Evolutionary conservation across 2,888 invertebrate genomes (phyloP), one percentile per base, ranked within the genome.

Genomic region (Caenorhabditis sp.): DNA sequence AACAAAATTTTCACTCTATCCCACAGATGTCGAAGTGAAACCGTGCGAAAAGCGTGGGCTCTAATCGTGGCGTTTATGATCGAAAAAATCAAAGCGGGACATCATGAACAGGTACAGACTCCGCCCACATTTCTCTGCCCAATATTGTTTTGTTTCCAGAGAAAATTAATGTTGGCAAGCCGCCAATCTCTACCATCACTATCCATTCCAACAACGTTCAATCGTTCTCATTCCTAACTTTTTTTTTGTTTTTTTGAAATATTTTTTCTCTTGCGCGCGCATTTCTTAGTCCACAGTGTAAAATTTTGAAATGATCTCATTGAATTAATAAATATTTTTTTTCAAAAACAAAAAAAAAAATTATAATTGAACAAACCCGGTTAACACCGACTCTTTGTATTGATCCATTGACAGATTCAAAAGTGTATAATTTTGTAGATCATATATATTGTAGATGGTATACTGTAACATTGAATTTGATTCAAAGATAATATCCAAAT

Each of bases 71-170:
- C 87, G 0, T 87, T 83, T 62, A 82, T 87, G 62, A 76, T 85
- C 49, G 87, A 87, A 60, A 83, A 83, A 62, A 85, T 87, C 71
- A 87, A 87, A 60, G 69, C 77, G 24, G 87, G 87, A 21, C 87
- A 87, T 76, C 78, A 84, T 57, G 87, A 87, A 55, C 86, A 84
- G 80, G 86, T 85, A 62, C 23, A 19, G 27, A 12, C 31, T n/a
- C 19, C 6, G 24, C 26, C 6, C 21, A 14, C 14, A 10, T 14
- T 10, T 8, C 37, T 37, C 10, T 37, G 37, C 14, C 37, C 8
- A 37, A 10, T 21, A 21, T 17, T n/a, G 36, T 4, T 49, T 50
- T 8, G 17, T 49, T 27, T 8, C 49, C n/a, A 86, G 84, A 57
- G 86, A 24, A 85, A 86, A 63, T 70, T 84, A 17, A 84, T 86